Evolutionary conservation across 2,113 vertebrate genomes (phyloP).

Genomic region (Brevimyrus niger): DNA sequence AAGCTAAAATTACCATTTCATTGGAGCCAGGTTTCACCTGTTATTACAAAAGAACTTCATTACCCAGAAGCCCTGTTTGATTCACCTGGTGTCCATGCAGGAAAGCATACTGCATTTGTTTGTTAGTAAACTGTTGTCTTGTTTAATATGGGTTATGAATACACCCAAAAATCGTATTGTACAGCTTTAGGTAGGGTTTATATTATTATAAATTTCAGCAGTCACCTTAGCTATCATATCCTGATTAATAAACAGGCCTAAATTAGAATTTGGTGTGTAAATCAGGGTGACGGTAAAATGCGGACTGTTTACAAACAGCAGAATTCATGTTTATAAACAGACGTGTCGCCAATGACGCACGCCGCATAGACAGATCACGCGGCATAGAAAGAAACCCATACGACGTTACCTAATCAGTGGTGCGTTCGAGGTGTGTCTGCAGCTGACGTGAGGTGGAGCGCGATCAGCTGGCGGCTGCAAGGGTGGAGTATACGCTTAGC

Average conservation of each 20-base stretch:
- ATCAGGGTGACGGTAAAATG: too few relatives aligned
- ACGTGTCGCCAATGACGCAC: too few relatives aligned
- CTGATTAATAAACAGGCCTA: not conserved
- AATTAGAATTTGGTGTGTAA: not conserved
- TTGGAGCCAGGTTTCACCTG: not conserved
- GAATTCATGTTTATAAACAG: too few relatives aligned
- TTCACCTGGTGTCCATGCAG: not conserved
- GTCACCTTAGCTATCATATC: not conserved
- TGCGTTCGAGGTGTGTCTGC: too few relatives aligned
- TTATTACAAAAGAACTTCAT: not conserved
- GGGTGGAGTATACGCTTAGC: too few relatives aligned
- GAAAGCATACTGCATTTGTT: not conserved
- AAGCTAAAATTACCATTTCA: not conserved
- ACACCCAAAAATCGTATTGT: not conserved
- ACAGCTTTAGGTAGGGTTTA: not conserved
- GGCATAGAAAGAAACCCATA: too few relatives aligned
- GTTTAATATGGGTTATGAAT: not conserved
- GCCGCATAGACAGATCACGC: too few relatives aligned
- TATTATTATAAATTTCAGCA: not conserved
- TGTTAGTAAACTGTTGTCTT: not conserved
- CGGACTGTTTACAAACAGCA: too few relatives aligned
- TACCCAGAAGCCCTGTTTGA: not conserved
- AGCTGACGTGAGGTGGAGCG: too few relatives aligned
- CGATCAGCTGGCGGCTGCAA: too few relatives aligned
- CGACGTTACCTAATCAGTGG: too few relatives aligned